A percentile compares a stretch with the other conserved stretches of the same genome.
Evolutionary conservation across 2,888 invertebrate species (phyloP).

Genomic region (Eurois occulta): DNA sequence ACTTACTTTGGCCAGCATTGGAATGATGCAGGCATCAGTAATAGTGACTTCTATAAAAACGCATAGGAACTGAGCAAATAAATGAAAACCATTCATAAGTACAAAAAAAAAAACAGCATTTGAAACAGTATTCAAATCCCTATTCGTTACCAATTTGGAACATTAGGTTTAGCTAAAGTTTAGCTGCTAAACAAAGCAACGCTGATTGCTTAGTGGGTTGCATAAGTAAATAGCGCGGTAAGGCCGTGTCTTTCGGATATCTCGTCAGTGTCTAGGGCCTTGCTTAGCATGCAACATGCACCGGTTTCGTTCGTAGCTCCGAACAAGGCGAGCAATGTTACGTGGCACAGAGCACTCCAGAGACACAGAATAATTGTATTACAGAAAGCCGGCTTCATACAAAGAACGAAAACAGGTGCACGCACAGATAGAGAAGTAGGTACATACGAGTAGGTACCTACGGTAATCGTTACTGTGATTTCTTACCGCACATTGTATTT

Average conservation of each 20-base stretch:
- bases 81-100: too few relatives aligned
- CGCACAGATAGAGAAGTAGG: neutral
- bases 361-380: slow-evolving; percentile 4
- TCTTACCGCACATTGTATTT: neutral
- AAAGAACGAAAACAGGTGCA: neutral
- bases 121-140: neutral
- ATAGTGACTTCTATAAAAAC: too few relatives aligned
- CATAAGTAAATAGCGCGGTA: slow-evolving; percentile 66
- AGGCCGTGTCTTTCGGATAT: slow-evolving; percentile 69
- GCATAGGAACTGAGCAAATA: too few relatives aligned
- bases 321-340: slow-evolving; percentile 42
- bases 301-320: slow-evolving; percentile 51
- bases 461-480: neutral
- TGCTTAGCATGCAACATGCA: slow-evolving; percentile 62
- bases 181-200: slow-evolving; percentile 49
- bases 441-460: too few relatives aligned
- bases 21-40: too few relatives aligned
- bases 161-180: slow-evolving; percentile 15
- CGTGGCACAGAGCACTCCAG: slow-evolving; percentile 13
- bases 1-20: too few relatives aligned
- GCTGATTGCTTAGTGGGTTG: slow-evolving; percentile 61
- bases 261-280: slow-evolving; percentile 72
- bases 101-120: too few relatives aligned
- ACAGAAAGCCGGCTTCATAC: slow-evolving; percentile 9
- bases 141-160: slow-evolving; percentile 27